phyloP scores from a whole-genome alignment of 2,797 vertebrate species.

The Tragopan temminckii region DNA sequence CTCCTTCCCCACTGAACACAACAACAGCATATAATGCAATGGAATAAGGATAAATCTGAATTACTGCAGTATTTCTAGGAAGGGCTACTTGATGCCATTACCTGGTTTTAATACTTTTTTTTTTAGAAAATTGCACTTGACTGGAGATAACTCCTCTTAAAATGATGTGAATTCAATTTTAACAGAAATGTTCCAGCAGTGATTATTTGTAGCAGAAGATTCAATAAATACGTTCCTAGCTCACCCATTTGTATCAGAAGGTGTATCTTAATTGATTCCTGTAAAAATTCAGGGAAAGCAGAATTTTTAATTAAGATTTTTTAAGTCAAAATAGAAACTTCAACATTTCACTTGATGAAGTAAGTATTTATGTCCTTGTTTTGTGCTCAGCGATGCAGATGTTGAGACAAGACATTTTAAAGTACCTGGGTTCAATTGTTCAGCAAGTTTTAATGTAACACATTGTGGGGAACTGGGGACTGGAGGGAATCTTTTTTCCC shows the following conservation, averaged over 20 bases:
- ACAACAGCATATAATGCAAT: fast-evolving
- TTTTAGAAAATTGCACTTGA: neutral
- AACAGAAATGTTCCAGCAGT: neutral
- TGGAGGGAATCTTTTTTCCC: neutral
- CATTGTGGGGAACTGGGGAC: neutral
- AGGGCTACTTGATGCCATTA: neutral
- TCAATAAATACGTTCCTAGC: neutral
- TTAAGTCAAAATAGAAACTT: neutral
- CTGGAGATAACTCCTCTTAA: neutral
- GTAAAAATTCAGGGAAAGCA: neutral
- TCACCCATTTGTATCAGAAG: neutral
- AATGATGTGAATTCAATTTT: neutral
- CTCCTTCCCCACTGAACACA: neutral
- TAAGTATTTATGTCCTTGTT: neutral
- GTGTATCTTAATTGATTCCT: neutral
- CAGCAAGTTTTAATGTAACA: neutral
- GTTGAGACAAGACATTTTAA: neutral
- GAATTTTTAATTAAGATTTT: neutral
- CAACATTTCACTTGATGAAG: neutral
- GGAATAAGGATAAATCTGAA: neutral
- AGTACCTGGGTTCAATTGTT: neutral
- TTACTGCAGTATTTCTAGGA: neutral
- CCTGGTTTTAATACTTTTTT: neutral
- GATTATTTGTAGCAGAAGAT: neutral
- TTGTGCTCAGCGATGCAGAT: neutral